Percentiles rank a stretch among this genome's conserved stretches.
These are phyloP conservation scores for Psittacula derbiana DNA, from an alignment of 2,797 vertebrate genomes.

Conservation along the genomic window DNA sequence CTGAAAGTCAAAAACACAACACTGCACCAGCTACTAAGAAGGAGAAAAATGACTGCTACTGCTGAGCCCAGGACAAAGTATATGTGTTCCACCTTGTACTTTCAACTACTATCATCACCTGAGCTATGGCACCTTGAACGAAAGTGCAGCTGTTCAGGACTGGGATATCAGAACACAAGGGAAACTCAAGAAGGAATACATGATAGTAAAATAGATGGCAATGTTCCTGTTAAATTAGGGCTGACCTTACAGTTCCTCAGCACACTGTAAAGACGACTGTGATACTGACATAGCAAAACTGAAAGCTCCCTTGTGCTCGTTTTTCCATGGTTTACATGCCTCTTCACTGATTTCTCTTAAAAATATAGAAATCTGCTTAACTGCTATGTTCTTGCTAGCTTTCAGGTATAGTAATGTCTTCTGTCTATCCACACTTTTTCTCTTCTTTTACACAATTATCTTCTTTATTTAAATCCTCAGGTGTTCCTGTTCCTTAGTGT, in stretches of 20 bases:
- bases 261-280: not conserved
- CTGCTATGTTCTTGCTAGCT: not conserved
- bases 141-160: not conserved
- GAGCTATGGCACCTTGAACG: not conserved
- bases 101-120: not conserved
- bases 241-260: not conserved
- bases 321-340: not conserved
- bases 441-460: not conserved
- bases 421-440: not conserved
- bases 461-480: not conserved
- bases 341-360: not conserved
- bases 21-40: too few species aligned
- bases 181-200: not conserved
- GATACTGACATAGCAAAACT: not conserved
- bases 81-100: not conserved
- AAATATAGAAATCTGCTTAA: not conserved
- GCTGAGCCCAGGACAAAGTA: too few species aligned
- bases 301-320: not conserved
- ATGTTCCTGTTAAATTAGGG: not conserved
- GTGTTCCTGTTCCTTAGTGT: not conserved
- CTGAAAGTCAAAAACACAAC: too few species aligned
- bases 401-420: not conserved
- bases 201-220: not conserved
- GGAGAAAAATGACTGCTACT: too few species aligned
- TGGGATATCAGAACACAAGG: not conserved